Evolutionary conservation across 2,113 vertebrate species (phyloP), one percentile per base, ranked within the genome.

Genomic region (Arenaria interpres): DNA sequence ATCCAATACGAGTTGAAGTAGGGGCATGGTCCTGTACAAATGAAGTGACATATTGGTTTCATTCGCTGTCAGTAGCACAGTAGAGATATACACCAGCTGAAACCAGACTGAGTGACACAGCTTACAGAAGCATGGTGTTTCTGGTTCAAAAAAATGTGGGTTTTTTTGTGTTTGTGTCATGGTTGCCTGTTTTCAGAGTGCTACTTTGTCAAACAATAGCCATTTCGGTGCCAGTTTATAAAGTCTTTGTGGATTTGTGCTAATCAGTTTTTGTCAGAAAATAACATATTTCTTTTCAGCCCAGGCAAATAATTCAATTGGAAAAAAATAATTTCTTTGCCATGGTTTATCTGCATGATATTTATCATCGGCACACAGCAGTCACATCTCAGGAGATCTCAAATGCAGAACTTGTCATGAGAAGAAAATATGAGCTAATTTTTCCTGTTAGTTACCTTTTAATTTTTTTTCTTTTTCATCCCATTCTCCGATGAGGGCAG

Each of bases 201-300:
- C 24, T 80, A 24, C 48, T 91, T 91, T 84, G 69, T 89, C 69
- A 90, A 95, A 74, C 27, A 67, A 71, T 12, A 84, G n/a, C 41
- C 39, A 60, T 72, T 88, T 73, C 2, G 4, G 41, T 46, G 28
- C 25, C 5, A 2, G 43, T 84, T 93, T 86, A 84, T 83, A 41
- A 69, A 86, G 33, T 54, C 50, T 67, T 88, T 16, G 22, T 0
- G 0, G 41, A 59, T 86, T 80, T 81, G 22, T 69, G 69, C n/a
- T 90, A 79, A 83, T 88, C 41, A 83, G 6, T 25, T 85, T 76
- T 83, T 89, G 57, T 89, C 71, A 94, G 71, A 88, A 90, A 87
- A 30, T n/a, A 56, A 35, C 15, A 10, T 60, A 59, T 71, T 94
- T 91, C n/a, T 93, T 91, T 83, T 91, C 66, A 88, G 46, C n/a